Evolutionary conservation across 1,140 invertebrate species (phyloP), one percentile per base, ranked within the genome.

Genomic region (Vanessa atalanta): DNA sequence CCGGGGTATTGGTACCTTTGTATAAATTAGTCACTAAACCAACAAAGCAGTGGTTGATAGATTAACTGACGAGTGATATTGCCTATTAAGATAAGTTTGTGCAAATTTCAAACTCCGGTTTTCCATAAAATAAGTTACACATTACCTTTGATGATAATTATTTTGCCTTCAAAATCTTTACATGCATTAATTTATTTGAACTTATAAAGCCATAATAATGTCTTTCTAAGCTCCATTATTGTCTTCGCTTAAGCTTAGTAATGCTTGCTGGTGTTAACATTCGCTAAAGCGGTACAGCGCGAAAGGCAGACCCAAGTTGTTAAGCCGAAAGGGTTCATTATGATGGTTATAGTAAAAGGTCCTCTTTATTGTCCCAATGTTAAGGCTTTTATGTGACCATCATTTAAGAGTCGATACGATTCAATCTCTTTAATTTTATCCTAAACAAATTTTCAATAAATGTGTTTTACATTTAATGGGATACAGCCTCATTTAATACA

Each of bases 261-360:
- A 79, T 84, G 79, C 79, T 83, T 86, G 81, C 83, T 83, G 68
- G 73, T 81, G 76, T 83, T 80, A 79, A 82, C 77, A 79, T 83
- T 86, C 80, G 71, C 72, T 65, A 68, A 78, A 74, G 71, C 48
- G 16, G 48, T 79, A 70, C 73, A 66, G 79, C 80, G 81, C 80
- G 75, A 79, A 77, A 72, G 74, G 79, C 71, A 77, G 77, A 47
- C 82, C 85, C 72, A 77, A 87, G 79, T 86, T 87, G 83, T 89
- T 87, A 87, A 87, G 84, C 84, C 83, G 71, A 87, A 89, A 86
- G 83, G 84, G 84, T 86, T 79, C 82, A 80, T 86, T 85, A 87
- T 86, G 82, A 87, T 88, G 85, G 83, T 87, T 87, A 87, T 81
- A 81, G 79, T 77, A 85, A 87, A 88, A 88, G 82, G 85, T 79